Conservation (phyloP, 1,140 invertebrate species). For the Platorchestia sp. region DNA sequence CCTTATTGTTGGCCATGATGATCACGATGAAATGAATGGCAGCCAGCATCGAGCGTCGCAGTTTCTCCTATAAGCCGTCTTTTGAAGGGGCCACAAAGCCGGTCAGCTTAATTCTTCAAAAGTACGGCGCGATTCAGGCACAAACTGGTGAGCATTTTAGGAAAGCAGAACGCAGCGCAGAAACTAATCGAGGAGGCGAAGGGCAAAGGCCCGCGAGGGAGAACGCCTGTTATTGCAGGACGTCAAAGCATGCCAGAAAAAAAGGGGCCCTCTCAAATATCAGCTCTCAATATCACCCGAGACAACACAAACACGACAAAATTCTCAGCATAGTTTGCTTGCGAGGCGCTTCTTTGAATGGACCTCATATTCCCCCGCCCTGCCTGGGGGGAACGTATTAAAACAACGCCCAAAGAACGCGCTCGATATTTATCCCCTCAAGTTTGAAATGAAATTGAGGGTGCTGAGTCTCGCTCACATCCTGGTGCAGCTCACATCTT, state of each 20-base stretch:
- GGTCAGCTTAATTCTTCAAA: neutral
- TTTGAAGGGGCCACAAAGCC: neutral
- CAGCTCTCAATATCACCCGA: conserved; percentile 24
- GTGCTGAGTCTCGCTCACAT: neutral
- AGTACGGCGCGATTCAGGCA: neutral
- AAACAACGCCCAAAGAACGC: neutral
- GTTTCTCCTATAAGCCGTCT: neutral
- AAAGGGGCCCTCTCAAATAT: neutral
- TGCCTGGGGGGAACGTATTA: neutral
- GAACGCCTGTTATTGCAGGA: neutral
- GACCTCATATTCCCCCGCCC: neutral
- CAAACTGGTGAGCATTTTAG: neutral
- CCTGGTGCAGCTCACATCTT: neutral
- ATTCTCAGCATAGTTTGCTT: conserved; percentile 34
- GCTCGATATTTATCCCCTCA: neutral
- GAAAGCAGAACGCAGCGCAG: neutral
- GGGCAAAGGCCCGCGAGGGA: neutral
- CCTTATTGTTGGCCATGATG: neutral
- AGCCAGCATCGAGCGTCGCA: neutral
- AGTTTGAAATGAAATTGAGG: neutral
- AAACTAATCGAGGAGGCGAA: neutral
- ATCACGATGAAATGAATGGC: neutral
- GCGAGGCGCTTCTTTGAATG: conserved; percentile 52
- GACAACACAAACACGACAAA: conserved; percentile 19
- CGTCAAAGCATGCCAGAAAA: conserved; percentile 50